phyloP scores from a whole-genome alignment of 1,140 invertebrate species.

The Drosophila subobscura region DNA sequence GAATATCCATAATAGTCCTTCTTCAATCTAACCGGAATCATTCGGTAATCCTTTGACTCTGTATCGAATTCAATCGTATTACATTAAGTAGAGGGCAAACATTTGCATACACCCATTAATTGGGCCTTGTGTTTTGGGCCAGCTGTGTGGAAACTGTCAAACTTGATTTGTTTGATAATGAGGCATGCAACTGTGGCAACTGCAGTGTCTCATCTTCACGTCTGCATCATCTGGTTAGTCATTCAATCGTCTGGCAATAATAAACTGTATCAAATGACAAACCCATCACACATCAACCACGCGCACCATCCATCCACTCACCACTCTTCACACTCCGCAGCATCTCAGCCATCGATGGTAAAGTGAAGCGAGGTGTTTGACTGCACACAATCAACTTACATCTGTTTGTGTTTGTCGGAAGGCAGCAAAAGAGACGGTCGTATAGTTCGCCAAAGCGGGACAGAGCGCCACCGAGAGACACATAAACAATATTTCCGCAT shows the following conservation, averaged over 20 bases:
- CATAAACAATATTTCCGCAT: slow-evolving; percentile 45
- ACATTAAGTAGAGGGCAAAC: too few relatives aligned
- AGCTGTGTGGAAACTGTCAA: not conserved
- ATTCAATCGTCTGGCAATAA: slow-evolving; percentile 68
- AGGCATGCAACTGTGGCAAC: slow-evolving; percentile 15
- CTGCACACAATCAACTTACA: slow-evolving; percentile 60
- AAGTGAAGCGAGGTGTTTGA: slow-evolving; percentile 73
- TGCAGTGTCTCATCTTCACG: not conserved
- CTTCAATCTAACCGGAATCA: too few relatives aligned
- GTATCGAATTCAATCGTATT: too few relatives aligned
- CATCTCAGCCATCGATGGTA: slow-evolving; percentile 28
- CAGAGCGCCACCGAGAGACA: slow-evolving; percentile 1
- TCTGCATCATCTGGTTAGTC: slow-evolving; percentile 32
- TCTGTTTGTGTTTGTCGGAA: slow-evolving; percentile 39
- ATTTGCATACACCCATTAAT: too few relatives aligned
- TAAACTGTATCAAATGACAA: slow-evolving; percentile 67
- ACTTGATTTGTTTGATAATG: slow-evolving; percentile 32
- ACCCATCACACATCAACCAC: slow-evolving; percentile 34
- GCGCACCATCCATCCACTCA: not conserved
- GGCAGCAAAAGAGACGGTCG: too few relatives aligned
- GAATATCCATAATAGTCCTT: too few relatives aligned
- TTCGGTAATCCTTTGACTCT: too few relatives aligned
- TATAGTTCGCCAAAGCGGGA: slow-evolving; percentile 2
- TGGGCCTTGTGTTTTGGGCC: too few relatives aligned
- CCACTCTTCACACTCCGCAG: not conserved